A percentile compares a stretch with the other conserved stretches of the same genome.
Evolutionary conservation across 2,797 vertebrate species (phyloP).

Genomic region (Neopelma chrysocephalum): DNA sequence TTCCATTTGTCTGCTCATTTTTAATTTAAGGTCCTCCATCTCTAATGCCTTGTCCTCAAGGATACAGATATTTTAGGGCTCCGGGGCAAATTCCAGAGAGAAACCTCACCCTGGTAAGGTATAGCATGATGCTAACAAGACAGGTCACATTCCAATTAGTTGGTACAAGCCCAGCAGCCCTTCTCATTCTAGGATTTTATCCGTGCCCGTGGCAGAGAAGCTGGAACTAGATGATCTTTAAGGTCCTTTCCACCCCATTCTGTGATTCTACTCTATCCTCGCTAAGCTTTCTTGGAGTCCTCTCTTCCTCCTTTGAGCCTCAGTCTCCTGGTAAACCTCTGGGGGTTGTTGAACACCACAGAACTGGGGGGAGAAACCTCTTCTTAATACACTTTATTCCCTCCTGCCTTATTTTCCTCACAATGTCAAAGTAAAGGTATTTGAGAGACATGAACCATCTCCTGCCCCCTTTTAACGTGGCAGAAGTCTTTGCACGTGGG

Average conservation of each 20-base stretch:
- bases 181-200: neutral
- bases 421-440: neutral
- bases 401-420: neutral
- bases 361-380: neutral
- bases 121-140: neutral
- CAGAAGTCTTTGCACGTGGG: neutral
- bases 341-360: rapidly evolving
- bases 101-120: neutral
- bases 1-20: neutral
- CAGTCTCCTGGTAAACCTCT: neutral
- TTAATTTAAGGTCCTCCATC: neutral
- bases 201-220: neutral
- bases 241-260: neutral
- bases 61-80: neutral
- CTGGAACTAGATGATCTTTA: neutral
- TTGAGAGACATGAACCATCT: neutral
- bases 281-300: neutral
- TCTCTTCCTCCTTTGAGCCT: neutral
- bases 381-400: neutral
- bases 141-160: neutral
- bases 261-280: neutral
- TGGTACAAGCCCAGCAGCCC: neutral
- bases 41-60: neutral
- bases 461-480: rapidly evolving
- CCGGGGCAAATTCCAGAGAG: neutral